Percentiles rank a stretch among this genome's conserved stretches.
Conservation (phyloP, 2,113 vertebrate species). For the Sebastes fasciatus region DNA sequence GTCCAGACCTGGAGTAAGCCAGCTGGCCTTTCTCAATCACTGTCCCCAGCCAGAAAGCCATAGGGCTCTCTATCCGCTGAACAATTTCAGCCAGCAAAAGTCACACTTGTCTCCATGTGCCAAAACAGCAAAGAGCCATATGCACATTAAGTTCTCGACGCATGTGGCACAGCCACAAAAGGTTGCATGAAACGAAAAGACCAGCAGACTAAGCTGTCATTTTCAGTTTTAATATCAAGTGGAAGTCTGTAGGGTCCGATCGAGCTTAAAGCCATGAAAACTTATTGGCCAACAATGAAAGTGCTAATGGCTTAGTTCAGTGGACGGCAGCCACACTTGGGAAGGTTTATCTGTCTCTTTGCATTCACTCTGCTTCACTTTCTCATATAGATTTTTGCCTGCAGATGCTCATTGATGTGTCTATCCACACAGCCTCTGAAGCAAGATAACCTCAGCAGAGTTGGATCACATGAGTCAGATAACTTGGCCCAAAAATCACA, state of each 20-base stretch:
- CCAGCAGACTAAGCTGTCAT: conserved; percentile 2
- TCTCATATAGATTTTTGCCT: conserved; percentile 42
- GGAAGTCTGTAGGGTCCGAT: conserved; percentile 1
- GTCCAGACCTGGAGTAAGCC: conserved; percentile 73
- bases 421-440: conserved; percentile 36
- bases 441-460: conserved; percentile 49
- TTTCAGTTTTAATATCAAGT: conserved; percentile 36
- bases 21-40: conserved; percentile 79
- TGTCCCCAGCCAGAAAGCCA: conserved; percentile 68
- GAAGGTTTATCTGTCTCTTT: conserved; percentile 23
- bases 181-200: conserved; percentile 38
- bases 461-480: conserved; percentile 28
- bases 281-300: conserved; percentile 13
- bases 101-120: conserved; percentile 57
- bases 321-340: not conserved
- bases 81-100: conserved; percentile 61
- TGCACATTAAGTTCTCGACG: conserved; percentile 66
- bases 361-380: conserved; percentile 31
- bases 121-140: conserved; percentile 63
- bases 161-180: conserved; percentile 52
- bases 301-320: conserved; percentile 8
- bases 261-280: conserved; percentile 20
- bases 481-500: conserved; percentile 13
- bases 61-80: conserved; percentile 66
- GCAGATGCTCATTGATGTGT: conserved; percentile 61